Evolutionary conservation across 23 tunicate genomes (phyloP).

Genomic region (Ciona savignyi): DNA sequence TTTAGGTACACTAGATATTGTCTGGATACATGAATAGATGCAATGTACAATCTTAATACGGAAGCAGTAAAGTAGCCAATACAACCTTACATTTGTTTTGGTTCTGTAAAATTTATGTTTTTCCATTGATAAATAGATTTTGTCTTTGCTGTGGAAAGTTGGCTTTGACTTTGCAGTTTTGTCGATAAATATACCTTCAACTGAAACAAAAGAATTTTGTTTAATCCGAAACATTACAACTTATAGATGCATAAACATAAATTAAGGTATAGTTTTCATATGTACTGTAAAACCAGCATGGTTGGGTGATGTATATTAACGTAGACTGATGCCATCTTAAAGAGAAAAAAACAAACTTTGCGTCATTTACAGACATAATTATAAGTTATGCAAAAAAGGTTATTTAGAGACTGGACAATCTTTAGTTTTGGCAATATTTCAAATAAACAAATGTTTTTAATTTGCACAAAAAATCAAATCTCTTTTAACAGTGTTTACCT

Average conservation of each 20-base stretch:
- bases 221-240: too few relatives aligned
- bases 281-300: too few relatives aligned
- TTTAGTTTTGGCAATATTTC: too few relatives aligned
- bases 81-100: neutral
- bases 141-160: constrained; percentile 5
- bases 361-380: neutral
- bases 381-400: too few relatives aligned
- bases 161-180: constrained; percentile 3
- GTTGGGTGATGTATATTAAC: too few relatives aligned
- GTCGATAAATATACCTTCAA: constrained; percentile 20
- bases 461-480: neutral
- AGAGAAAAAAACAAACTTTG: too few relatives aligned
- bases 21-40: too few relatives aligned
- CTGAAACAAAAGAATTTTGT: constrained; percentile 13
- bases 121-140: constrained; percentile 17
- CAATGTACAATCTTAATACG: neutral
- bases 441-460: too few relatives aligned
- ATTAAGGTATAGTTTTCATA: neutral
- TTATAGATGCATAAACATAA: neutral
- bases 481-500: constrained; percentile 14
- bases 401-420: too few relatives aligned
- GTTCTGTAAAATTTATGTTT: constrained; percentile 19
- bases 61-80: neutral
- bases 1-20: too few relatives aligned
- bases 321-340: too few relatives aligned